Conservation (phyloP, 1,140 invertebrate species). For the Holcopasites calliopsidis region DNA sequence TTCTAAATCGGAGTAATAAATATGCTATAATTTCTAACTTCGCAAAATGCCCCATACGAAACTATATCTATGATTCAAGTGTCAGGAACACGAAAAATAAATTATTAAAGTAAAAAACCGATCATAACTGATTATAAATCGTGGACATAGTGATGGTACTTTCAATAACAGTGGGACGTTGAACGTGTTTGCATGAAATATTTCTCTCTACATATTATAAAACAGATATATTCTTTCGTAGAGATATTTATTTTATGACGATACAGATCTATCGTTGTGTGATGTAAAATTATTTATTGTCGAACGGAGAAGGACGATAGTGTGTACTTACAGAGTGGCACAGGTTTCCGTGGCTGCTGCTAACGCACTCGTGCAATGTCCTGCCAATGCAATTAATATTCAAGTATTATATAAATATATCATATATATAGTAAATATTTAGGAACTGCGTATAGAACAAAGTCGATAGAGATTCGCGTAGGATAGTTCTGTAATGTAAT, state of each 20-base stretch:
- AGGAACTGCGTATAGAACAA: constrained; percentile 12
- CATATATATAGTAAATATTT: constrained; percentile 47
- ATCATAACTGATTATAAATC: too few relatives aligned
- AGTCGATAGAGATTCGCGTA: constrained; percentile 13
- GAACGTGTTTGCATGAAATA: neutral
- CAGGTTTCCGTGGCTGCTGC: constrained; percentile 54
- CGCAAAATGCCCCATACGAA: too few relatives aligned
- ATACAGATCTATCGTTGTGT: constrained; percentile 4
- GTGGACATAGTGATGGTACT: too few relatives aligned
- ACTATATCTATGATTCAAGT: too few relatives aligned
- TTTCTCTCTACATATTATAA: constrained; percentile 9
- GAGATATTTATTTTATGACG: constrained; percentile 25
- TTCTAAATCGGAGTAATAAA: too few relatives aligned
- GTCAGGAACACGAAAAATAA: too few relatives aligned
- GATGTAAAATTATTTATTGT: constrained; percentile 28
- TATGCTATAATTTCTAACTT: too few relatives aligned
- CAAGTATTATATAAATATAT: constrained; percentile 50
- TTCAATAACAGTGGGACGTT: neutral
- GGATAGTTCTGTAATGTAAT: neutral
- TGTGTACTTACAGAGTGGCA: constrained; percentile 18
- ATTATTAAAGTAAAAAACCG: too few relatives aligned
- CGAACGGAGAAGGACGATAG: neutral
- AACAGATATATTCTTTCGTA: neutral
- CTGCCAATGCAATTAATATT: constrained; percentile 72
- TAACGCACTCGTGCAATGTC: constrained; percentile 68